Percentiles rank a stretch among this genome's conserved stretches.
Conservation (phyloP, 2,113 vertebrate species). For the Patagioenas fasciata region DNA sequence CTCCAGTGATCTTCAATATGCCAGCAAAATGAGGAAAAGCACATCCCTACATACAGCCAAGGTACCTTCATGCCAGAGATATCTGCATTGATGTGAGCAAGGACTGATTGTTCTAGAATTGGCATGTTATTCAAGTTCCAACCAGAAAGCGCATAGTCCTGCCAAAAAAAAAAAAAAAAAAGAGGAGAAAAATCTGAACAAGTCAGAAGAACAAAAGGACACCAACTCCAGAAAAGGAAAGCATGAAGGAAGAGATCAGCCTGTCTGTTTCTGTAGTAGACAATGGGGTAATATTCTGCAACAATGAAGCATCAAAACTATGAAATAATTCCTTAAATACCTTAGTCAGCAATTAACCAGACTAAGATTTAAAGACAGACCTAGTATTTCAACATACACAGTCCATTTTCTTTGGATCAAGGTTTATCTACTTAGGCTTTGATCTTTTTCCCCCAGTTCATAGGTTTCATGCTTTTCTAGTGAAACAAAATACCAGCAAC, state of each 20-base stretch:
- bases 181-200: background rate
- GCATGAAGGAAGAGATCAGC: background rate
- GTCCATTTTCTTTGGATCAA: background rate
- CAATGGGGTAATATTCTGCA: background rate
- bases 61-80: constrained; percentile 99
- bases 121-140: constrained; percentile 99
- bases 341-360: background rate
- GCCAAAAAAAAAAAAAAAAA: constrained; percentile 1
- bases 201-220: background rate
- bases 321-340: background rate
- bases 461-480: background rate
- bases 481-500: background rate
- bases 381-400: background rate
- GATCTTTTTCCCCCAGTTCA: background rate
- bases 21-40: constrained; percentile 98
- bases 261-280: background rate
- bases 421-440: background rate
- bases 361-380: background rate
- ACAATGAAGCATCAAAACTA: background rate
- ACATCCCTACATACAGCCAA: constrained; percentile 98
- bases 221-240: background rate
- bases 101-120: constrained; percentile 95
- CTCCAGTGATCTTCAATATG: constrained; percentile 99
- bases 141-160: constrained; percentile 96
- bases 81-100: constrained; percentile 95